phyloP scores from a whole-genome alignment of 1,140 invertebrate species.

The Drosophila santomea region DNA sequence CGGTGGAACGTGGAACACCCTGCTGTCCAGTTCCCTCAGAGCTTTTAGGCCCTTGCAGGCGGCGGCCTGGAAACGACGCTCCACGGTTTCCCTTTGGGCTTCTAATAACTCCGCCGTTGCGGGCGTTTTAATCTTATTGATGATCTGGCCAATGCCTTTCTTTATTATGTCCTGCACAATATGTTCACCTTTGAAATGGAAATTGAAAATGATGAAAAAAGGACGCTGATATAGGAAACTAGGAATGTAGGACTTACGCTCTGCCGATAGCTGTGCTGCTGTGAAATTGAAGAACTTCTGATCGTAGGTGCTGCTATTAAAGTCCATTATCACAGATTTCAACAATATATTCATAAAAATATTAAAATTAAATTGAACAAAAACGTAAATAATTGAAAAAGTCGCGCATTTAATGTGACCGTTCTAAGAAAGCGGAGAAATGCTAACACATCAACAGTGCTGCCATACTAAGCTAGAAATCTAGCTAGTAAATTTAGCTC shows the following conservation, averaged over 20 bases:
- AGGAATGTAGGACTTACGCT: not conserved
- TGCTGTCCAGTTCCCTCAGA: not conserved
- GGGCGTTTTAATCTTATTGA: slow-evolving; percentile 1
- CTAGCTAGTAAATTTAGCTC: not conserved
- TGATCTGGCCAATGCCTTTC: not conserved
- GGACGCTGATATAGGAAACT: no score
- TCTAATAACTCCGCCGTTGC: slow-evolving; percentile 4
- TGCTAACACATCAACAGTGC: not conserved
- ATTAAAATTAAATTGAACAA: no score
- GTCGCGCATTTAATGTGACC: slow-evolving; percentile 6
- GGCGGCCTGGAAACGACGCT: not conserved
- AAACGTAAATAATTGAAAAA: not conserved
- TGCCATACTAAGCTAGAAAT: not conserved
- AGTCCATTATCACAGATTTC: not conserved
- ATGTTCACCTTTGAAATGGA: not conserved
- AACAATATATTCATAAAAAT: no score
- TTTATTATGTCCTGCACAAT: slow-evolving; percentile 4
- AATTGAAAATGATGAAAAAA: not conserved
- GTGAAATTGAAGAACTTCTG: slow-evolving; percentile 9
- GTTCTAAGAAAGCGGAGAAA: not conserved
- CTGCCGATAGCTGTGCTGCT: not conserved
- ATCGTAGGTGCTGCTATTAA: slow-evolving; percentile 1
- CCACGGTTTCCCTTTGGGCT: not conserved
- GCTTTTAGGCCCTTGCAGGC: not conserved
- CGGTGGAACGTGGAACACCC: slow-evolving; percentile 3